Percentiles rank a stretch among this genome's conserved stretches.
phyloP scores from a whole-genome alignment of 2,888 invertebrate genomes.

The Leptothorax acervorum region DNA sequence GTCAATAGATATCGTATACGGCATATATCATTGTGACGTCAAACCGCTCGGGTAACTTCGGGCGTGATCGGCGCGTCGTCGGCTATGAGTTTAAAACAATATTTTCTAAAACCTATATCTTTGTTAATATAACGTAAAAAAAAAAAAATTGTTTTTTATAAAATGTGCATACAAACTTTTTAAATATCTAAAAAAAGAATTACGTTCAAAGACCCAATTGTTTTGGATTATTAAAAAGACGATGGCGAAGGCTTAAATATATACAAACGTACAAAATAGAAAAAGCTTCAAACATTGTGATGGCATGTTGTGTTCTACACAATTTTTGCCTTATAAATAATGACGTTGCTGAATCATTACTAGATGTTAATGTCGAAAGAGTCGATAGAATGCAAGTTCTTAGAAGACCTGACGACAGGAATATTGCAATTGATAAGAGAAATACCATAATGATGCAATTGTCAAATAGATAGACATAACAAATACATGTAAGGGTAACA shows the following conservation, averaged over 20 bases:
- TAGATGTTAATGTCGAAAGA: conserved; percentile 5
- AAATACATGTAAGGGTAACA: too few species aligned
- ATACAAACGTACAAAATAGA: conserved; percentile 17
- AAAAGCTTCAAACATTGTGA: conserved; percentile 6
- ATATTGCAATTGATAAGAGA: neutral
- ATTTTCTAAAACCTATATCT: too few species aligned
- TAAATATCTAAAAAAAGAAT: too few species aligned
- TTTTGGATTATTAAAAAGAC: conserved; percentile 10
- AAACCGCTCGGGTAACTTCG: neutral
- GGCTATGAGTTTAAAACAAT: too few species aligned
- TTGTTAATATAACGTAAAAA: too few species aligned
- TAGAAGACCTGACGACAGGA: neutral
- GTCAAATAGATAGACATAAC: neutral
- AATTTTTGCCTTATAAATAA: conserved; percentile 21
- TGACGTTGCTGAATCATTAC: neutral
- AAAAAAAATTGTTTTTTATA: too few species aligned
- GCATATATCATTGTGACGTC: neutral
- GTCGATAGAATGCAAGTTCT: neutral
- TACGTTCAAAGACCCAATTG: neutral
- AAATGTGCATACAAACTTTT: too few species aligned
- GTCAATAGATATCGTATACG: neutral
- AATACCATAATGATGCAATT: conserved; percentile 20
- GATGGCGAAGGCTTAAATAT: conserved; percentile 19
- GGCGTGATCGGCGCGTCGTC: too few species aligned
- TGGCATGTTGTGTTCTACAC: conserved; percentile 27